Evolutionary conservation across 2,797 vertebrate species (phyloP).

Genomic region (Poliocrania exsul): DNA sequence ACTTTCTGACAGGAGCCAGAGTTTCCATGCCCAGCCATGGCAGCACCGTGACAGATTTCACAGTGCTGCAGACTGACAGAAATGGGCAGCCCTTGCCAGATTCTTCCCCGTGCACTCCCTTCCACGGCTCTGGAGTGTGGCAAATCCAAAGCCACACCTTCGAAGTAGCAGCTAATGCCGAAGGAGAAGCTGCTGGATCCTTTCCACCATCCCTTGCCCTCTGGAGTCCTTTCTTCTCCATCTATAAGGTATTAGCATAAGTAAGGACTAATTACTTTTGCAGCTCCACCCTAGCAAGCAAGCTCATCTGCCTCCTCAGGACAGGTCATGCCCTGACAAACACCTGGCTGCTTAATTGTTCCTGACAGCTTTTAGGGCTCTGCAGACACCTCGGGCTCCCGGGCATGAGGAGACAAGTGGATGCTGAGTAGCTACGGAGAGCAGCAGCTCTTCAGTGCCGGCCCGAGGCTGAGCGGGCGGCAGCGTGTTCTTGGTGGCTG

Average conservation of each 20-base stretch:
- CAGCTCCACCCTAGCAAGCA: constrained; percentile 11
- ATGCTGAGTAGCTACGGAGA: neutral
- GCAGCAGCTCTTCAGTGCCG: neutral
- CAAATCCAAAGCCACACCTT: neutral
- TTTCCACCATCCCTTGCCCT: neutral
- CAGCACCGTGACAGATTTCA: accelerated
- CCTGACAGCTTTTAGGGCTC: neutral
- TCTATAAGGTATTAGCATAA: neutral
- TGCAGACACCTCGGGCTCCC: neutral
- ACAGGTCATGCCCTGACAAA: neutral
- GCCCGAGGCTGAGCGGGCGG: accelerated
- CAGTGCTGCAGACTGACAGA: neutral
- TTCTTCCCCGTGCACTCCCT: accelerated
- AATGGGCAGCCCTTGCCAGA: neutral
- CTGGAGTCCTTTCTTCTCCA: neutral
- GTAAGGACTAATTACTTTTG: neutral
- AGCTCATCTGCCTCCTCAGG: neutral
- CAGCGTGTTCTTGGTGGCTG: neutral
- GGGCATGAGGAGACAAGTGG: neutral
- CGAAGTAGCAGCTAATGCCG: neutral
- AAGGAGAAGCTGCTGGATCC: neutral
- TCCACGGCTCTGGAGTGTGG: neutral
- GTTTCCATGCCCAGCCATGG: accelerated
- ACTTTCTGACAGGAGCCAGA: neutral
- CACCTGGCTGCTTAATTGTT: neutral